Percentiles rank a stretch among this genome's conserved stretches.
These are phyloP conservation scores for Argyrosomus japonicus DNA, from an alignment of 2,113 vertebrate genomes.

Conservation along the genomic window DNA sequence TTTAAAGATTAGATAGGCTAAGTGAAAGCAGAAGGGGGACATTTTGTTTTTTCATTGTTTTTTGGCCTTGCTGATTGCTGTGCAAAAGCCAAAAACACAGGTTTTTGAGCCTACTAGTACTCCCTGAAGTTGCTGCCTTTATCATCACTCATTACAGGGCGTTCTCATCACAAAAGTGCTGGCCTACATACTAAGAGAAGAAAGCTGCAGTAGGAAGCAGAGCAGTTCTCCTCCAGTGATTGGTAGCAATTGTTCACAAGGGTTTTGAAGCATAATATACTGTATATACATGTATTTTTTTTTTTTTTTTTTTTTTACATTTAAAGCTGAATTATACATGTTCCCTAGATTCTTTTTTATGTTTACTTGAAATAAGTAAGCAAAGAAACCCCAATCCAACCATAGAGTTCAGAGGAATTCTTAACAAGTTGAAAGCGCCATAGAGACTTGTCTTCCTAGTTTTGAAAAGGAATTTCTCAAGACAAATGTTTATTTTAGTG, in stretches of 20 bases:
- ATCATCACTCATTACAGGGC: slow-evolving; percentile 53
- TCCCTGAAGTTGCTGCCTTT: slow-evolving; percentile 50
- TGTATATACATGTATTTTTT: not conserved
- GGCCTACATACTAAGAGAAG: slow-evolving; percentile 61
- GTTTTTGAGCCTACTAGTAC: slow-evolving; percentile 42
- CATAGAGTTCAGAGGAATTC: slow-evolving; percentile 71
- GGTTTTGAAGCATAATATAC: slow-evolving; percentile 41
- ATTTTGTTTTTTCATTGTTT: slow-evolving; percentile 50
- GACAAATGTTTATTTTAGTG: slow-evolving; percentile 61
- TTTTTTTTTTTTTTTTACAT: slow-evolving; percentile 17
- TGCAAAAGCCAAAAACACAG: slow-evolving; percentile 45
- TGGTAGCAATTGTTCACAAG: slow-evolving; percentile 55
- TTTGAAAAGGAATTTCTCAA: slow-evolving; percentile 51
- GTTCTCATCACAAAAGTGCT: slow-evolving; percentile 44
- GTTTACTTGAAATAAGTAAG: slow-evolving; percentile 46
- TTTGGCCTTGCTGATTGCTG: slow-evolving; percentile 50
- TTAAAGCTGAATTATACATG: slow-evolving; percentile 52
- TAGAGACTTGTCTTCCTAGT: slow-evolving; percentile 27
- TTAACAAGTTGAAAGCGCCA: slow-evolving; percentile 41
- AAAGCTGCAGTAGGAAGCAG: slow-evolving; percentile 20
- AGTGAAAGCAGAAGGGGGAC: slow-evolving; percentile 67
- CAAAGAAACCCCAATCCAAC: slow-evolving; percentile 57
- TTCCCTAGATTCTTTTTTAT: slow-evolving; percentile 39
- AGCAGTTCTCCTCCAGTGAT: slow-evolving; percentile 10
- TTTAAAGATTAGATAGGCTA: slow-evolving; percentile 79